Conservation (phyloP, 2,797 vertebrate species). For the Syngnathus acus region DNA sequence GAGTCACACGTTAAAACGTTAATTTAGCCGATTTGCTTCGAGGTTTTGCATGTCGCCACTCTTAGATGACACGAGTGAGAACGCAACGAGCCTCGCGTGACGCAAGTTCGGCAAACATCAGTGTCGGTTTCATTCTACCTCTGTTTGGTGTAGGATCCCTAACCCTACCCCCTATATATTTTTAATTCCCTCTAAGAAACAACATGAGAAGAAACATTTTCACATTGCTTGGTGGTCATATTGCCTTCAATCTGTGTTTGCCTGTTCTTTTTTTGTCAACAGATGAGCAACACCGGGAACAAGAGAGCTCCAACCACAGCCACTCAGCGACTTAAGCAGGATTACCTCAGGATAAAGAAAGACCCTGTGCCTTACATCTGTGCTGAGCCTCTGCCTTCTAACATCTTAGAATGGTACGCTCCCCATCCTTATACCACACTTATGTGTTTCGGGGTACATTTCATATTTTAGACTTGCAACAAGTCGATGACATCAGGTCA, state of each 20-base stretch:
- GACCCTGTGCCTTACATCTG: slow-evolving; percentile 98
- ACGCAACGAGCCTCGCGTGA: background rate
- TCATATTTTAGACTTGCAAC: background rate
- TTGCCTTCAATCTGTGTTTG: too few species aligned
- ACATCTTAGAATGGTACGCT: slow-evolving; percentile 93
- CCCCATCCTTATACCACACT: background rate
- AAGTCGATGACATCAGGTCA: background rate
- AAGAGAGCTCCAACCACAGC: slow-evolving; percentile 97
- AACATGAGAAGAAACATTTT: background rate
- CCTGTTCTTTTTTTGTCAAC: slow-evolving; percentile 8
- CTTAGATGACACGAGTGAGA: background rate
- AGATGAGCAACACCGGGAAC: slow-evolving; percentile 93
- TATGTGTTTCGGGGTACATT: background rate
- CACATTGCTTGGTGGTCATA: background rate
- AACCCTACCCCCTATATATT: too few species aligned
- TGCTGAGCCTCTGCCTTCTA: slow-evolving; percentile 94
- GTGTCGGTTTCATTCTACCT: background rate
- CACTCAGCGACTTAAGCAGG: slow-evolving; percentile 93
- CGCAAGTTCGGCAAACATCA: background rate
- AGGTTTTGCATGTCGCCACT: background rate
- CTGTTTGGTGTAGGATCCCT: too few species aligned
- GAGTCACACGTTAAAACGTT: too few species aligned
- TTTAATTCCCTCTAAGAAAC: background rate
- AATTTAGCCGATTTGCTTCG: background rate
- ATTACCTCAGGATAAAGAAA: slow-evolving; percentile 98